Evolutionary conservation across 1,140 invertebrate species (phyloP).

Genomic region (Leptinotarsa undecemlineata): DNA sequence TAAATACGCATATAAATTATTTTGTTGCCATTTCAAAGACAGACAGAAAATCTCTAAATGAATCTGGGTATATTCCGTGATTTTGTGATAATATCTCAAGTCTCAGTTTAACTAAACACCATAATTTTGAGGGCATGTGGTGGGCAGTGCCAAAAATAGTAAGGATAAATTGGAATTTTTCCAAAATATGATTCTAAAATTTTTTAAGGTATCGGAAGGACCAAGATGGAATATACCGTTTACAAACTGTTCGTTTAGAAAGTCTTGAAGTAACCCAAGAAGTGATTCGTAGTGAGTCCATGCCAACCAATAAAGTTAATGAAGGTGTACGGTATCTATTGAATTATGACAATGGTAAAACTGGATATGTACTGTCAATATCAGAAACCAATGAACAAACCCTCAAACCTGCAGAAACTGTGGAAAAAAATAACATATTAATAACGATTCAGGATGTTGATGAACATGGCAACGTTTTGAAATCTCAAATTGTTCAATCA

Average conservation of each 20-base stretch:
- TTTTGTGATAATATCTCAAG: too few relatives aligned
- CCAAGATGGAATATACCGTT: slow-evolving; percentile 69
- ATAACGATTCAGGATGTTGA: slow-evolving; percentile 62
- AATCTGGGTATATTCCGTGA: too few relatives aligned
- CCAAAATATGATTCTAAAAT: not conserved
- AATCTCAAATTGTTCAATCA: slow-evolving; percentile 55
- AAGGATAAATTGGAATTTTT: too few relatives aligned
- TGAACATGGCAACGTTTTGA: slow-evolving; percentile 59
- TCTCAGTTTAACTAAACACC: too few relatives aligned
- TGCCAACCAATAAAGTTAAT: slow-evolving; percentile 23
- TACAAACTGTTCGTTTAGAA: slow-evolving; percentile 78
- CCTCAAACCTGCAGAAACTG: slow-evolving; percentile 10
- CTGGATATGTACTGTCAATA: slow-evolving; percentile 53
- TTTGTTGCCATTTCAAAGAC: too few relatives aligned
- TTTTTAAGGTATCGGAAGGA: slow-evolving; percentile 66
- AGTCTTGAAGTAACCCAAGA: slow-evolving; percentile 73
- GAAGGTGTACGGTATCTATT: slow-evolving; percentile 26
- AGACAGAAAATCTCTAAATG: too few relatives aligned
- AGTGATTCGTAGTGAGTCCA: slow-evolving; percentile 56
- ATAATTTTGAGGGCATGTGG: too few relatives aligned
- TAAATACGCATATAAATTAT: too few relatives aligned
- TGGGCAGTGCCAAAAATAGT: too few relatives aligned
- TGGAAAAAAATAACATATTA: slow-evolving; percentile 23
- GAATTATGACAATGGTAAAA: slow-evolving; percentile 44
- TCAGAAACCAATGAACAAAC: slow-evolving; percentile 41